Conservation (phyloP, 2,797 vertebrate genomes). For the Otus scops region DNA sequence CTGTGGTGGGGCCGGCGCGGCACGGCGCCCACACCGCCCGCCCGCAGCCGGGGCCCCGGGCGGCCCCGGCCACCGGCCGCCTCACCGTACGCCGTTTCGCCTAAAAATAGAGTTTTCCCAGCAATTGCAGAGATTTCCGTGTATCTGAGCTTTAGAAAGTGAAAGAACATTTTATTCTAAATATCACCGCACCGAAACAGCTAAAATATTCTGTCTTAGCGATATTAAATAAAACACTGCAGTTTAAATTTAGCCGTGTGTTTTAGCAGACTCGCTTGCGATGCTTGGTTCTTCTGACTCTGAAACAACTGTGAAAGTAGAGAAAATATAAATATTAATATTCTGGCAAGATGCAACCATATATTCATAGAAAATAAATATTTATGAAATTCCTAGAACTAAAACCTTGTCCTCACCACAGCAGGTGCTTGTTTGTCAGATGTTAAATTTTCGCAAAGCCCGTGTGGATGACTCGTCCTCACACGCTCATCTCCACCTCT, state of each 20-base stretch:
- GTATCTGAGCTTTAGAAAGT: background rate
- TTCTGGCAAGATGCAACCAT: background rate
- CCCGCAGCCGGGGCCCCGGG: accelerated
- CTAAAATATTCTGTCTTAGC: slow-evolving; percentile 34
- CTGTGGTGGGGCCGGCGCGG: background rate
- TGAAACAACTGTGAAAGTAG: slow-evolving; percentile 5
- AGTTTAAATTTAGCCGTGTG: slow-evolving; percentile 2
- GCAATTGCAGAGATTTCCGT: background rate
- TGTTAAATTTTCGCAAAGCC: background rate
- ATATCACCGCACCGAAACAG: background rate
- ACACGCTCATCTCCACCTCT: background rate
- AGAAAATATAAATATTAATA: slow-evolving; percentile 14
- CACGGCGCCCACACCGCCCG: accelerated
- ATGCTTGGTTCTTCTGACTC: background rate
- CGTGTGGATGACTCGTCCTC: background rate
- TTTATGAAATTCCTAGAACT: background rate
- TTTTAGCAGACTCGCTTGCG: background rate
- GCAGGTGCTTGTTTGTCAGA: background rate
- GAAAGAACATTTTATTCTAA: slow-evolving; percentile 34
- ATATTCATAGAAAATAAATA: background rate
- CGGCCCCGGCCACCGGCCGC: accelerated
- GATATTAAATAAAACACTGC: background rate
- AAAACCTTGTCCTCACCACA: background rate
- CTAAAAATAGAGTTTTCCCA: background rate
- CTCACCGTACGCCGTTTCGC: accelerated